Conservation (phyloP, 1,140 invertebrate species). For the Kradibia gibbosae region DNA sequence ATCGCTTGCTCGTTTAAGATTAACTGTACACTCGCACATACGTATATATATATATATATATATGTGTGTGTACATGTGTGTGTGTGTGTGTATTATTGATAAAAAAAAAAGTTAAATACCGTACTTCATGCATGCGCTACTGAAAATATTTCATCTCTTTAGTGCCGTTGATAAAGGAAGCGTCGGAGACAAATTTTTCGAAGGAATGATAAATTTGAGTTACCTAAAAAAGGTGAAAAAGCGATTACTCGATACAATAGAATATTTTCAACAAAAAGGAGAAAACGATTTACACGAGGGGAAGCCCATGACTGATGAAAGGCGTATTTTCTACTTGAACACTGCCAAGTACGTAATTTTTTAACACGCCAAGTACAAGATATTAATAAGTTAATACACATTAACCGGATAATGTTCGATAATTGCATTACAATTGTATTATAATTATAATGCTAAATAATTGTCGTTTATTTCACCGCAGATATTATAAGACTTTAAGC, state of each 20-base stretch:
- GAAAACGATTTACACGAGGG: slow-evolving; percentile 65
- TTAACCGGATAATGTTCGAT: no score
- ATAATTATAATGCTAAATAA: no score
- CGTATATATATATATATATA: no score
- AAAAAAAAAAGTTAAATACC: no score
- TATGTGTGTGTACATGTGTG: no score
- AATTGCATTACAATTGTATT: no score
- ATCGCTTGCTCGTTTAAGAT: no score
- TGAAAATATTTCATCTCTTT: slow-evolving; percentile 28
- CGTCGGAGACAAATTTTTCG: slow-evolving; percentile 85
- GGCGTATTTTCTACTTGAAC: slow-evolving; percentile 67
- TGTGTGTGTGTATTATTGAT: no score
- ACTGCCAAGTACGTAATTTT: slow-evolving; percentile 61
- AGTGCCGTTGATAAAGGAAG: slow-evolving; percentile 74
- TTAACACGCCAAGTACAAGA: no score
- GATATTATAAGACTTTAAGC: slow-evolving; percentile 78
- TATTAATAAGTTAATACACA: no score
- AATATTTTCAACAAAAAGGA: slow-evolving; percentile 74
- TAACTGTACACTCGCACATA: no score
- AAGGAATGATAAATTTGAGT: slow-evolving; percentile 79
- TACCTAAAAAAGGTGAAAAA: slow-evolving; percentile 84
- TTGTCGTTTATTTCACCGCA: slow-evolving; percentile 54
- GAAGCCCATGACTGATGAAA: slow-evolving; percentile 66
- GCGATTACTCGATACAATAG: slow-evolving; percentile 78
- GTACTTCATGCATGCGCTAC: neutral